Base-by-base conservation (phyloP, 1,140 invertebrate species). In the Periplaneta americana region DNA sequence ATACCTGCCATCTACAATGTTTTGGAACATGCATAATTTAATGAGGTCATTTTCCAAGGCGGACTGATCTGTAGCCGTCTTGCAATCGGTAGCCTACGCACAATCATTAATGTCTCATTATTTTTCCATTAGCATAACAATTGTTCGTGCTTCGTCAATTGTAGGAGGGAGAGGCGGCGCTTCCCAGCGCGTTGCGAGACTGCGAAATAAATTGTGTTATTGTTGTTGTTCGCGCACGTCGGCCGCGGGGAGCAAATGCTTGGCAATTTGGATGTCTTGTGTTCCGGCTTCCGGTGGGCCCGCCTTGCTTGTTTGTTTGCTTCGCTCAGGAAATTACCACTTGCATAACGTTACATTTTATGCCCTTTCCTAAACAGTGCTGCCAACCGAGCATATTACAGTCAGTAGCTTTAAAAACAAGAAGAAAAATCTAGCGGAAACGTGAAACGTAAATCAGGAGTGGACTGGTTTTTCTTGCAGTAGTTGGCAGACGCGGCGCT, bases 211-310 rank as follows among this genome's bases (percentile, higher is more conserved):
- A 77, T 33, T 76, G 15, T 76, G 34, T 76, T 35, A 11, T 76
- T 75, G 74, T 13, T 79, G 78, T 79, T 80, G 79, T 80, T 80
- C 28, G 78, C 35, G 66, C 31, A n/a, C 39, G 32, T 48, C 48
- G 75, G 22, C 33, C 31, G 8, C 17, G 13, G 75, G 33, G 75
- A n/a, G 79, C 39, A 80, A 80, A 80, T 80, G 79, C 22, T 80
- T 80, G 79, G 79, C 48, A 80, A 80, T 80, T 80, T 80, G 39
- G 48, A 80, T 36, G 79, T 80, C 66, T 80, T 80, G 79, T 80
- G 31, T 80, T 80, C 48, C 34, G 22, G 28, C 18, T 80, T 80
- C 79, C 48, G n/a, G 48, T 80, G 36, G 36, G 79, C 66, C 66
- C 66, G 8, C 32, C n/a, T 66, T 66, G 48, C 5, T n/a, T 66